phyloP scores from a whole-genome alignment of 1,140 invertebrate genomes.

The Trigoniulus corallinus region DNA sequence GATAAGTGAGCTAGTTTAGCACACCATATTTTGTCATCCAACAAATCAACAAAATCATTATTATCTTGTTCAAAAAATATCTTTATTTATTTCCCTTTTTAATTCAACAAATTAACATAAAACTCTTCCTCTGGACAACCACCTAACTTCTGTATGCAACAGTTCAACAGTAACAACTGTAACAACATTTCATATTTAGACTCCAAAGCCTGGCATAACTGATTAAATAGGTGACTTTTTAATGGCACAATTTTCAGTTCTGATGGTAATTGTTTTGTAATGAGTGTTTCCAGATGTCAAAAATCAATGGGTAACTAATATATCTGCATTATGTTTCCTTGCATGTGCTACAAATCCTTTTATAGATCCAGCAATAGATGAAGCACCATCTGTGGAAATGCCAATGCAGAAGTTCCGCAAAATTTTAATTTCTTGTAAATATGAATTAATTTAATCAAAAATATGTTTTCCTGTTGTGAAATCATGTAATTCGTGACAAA shows the following conservation, averaged over 20 bases:
- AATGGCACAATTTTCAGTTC: neutral
- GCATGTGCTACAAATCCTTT: neutral
- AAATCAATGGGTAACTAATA: slow-evolving; percentile 3
- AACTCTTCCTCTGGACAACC: slow-evolving; percentile 4
- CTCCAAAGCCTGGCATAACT: slow-evolving; percentile 5
- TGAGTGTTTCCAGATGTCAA: slow-evolving; percentile 6
- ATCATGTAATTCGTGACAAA: neutral
- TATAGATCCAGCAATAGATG: neutral
- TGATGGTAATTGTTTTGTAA: neutral
- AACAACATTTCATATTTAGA: slow-evolving; percentile 3
- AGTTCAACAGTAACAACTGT: too few relatives aligned
- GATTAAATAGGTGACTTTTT: slow-evolving; percentile 3
- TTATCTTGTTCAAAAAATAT: neutral
- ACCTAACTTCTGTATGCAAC: slow-evolving; percentile 7
- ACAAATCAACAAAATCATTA: neutral
- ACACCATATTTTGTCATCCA: slow-evolving; percentile 2
- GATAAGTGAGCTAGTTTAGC: slow-evolving; percentile 2
- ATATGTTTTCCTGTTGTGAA: neutral
- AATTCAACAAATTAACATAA: slow-evolving; percentile 3
- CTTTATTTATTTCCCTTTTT: slow-evolving; percentile 2
- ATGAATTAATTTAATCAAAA: neutral
- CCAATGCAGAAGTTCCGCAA: slow-evolving; percentile 1
- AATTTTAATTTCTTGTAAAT: neutral
- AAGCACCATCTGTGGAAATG: neutral
- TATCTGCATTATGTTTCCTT: neutral